phyloP scores from a whole-genome alignment of 2,113 vertebrate genomes.

The Gymnocephalus cernua region DNA sequence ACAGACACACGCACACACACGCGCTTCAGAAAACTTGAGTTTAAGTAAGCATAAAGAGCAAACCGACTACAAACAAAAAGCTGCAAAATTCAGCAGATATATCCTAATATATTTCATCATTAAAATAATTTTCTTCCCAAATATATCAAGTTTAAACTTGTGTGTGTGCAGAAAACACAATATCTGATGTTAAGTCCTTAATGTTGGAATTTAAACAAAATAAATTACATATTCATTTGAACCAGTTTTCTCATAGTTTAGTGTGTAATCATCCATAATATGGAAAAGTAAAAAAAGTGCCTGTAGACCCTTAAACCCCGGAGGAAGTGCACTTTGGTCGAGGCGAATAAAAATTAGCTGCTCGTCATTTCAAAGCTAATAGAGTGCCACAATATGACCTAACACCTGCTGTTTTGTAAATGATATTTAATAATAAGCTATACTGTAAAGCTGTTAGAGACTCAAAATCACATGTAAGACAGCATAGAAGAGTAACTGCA shows the following conservation, averaged over 20 bases:
- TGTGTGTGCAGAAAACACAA: constrained; percentile 3
- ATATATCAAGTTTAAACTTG: constrained; percentile 25
- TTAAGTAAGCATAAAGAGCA: constrained; percentile 34
- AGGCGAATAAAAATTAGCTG: constrained; percentile 61
- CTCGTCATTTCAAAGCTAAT: constrained; percentile 45
- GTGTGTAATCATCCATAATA: constrained; percentile 30
- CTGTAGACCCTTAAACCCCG: constrained; percentile 61
- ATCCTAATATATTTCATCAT: constrained; percentile 9
- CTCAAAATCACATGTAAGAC: constrained; percentile 47
- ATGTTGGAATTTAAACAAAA: constrained; percentile 9
- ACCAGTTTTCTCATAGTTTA: constrained; percentile 23
- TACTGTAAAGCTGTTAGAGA: constrained; percentile 44
- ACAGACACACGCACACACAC: neutral
- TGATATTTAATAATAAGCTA: constrained; percentile 35
- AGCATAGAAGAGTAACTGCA: constrained; percentile 27
- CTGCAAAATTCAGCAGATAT: constrained; percentile 26
- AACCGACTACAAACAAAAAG: constrained; percentile 28
- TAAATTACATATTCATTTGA: constrained; percentile 18
- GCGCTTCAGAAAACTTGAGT: constrained; percentile 18
- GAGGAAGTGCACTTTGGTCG: constrained; percentile 82
- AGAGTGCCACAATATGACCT: constrained; percentile 26
- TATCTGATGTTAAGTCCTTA: constrained; percentile 34
- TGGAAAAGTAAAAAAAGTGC: constrained; percentile 68
- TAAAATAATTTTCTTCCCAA: constrained; percentile 2
- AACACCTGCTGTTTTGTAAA: constrained; percentile 40